Evolutionary conservation across 2,113 vertebrate genomes (phyloP).

Genomic region (chimpanzee (Pan troglodytes)): DNA sequence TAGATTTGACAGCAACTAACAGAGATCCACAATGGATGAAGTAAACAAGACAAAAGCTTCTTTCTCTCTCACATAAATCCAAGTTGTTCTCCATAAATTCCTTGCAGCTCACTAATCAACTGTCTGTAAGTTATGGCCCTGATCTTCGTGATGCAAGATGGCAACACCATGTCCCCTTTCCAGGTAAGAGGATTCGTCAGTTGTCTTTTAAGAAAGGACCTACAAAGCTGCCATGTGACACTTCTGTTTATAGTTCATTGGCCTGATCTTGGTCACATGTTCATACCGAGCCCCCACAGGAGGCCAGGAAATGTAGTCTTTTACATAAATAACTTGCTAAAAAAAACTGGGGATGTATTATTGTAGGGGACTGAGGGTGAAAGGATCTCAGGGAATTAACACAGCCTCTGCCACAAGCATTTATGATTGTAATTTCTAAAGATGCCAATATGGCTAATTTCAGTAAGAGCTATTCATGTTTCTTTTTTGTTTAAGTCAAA

Average conservation of each 20-base stretch:
- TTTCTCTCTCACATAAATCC: not conserved
- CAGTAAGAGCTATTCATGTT: not conserved
- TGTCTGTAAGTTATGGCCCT: not conserved
- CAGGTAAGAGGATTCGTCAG: not conserved
- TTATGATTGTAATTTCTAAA: not conserved
- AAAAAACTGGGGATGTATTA: not conserved
- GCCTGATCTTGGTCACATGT: not conserved
- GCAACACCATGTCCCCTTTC: not conserved
- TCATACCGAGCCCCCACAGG: not conserved
- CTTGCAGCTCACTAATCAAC: not conserved
- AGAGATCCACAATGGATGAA: not conserved
- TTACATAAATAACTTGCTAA: not conserved
- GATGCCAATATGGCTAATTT: not conserved
- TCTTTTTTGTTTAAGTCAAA: not conserved
- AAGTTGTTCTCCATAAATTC: not conserved
- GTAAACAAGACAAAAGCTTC: not conserved
- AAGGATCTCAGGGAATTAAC: not conserved
- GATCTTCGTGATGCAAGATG: not conserved
- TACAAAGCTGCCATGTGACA: not conserved
- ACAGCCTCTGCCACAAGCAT: not conserved
- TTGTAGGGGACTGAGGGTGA: not conserved
- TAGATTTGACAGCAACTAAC: not conserved
- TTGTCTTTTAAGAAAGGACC: not conserved
- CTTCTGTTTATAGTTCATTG: not conserved
- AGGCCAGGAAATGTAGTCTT: constrained; percentile 7